These are phyloP conservation scores for Lycodopsis pacificus DNA, from an alignment of 2,797 vertebrate genomes.

Conservation along the genomic window DNA sequence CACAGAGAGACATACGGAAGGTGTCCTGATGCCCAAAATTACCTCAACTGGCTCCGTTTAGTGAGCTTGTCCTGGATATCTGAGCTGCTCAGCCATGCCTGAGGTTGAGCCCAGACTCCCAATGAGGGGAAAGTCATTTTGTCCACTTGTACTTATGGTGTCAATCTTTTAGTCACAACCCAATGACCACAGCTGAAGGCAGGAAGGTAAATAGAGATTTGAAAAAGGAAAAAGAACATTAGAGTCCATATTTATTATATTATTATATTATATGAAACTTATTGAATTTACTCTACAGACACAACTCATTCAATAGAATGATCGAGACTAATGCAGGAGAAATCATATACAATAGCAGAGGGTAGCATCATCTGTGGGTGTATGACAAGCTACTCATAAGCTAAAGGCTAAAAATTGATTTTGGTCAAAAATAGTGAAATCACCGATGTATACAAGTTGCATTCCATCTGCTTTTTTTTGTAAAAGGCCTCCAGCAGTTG, in stretches of 20 bases:
- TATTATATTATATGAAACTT: neutral
- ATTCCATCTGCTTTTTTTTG: slow-evolving; percentile 9
- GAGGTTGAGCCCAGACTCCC: neutral
- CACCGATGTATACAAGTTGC: slow-evolving; percentile 11
- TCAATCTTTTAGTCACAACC: too few relatives aligned
- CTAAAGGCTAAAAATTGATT: slow-evolving; percentile 49
- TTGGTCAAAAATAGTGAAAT: slow-evolving; percentile 20
- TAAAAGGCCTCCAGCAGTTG: slow-evolving; percentile 8
- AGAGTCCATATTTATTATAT: too few relatives aligned
- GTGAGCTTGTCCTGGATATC: slow-evolving; percentile 6
- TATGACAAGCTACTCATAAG: slow-evolving; percentile 26
- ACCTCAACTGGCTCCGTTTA: slow-evolving; percentile 26
- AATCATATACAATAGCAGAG: slow-evolving; percentile 23
- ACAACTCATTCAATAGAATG: neutral
- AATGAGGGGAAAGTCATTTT: too few relatives aligned
- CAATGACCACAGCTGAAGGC: neutral
- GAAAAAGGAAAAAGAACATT: too few relatives aligned
- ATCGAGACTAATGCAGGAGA: neutral
- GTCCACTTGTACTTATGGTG: too few relatives aligned
- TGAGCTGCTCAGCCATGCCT: neutral
- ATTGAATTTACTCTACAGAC: neutral
- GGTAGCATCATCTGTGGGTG: slow-evolving; percentile 37
- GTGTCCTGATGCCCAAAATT: slow-evolving; percentile 37
- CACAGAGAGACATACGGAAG: slow-evolving; percentile 20
- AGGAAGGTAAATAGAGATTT: neutral